These are phyloP conservation scores for Hypothenemus hampei DNA, from an alignment of 1,140 invertebrate species.

Conservation along the genomic window DNA sequence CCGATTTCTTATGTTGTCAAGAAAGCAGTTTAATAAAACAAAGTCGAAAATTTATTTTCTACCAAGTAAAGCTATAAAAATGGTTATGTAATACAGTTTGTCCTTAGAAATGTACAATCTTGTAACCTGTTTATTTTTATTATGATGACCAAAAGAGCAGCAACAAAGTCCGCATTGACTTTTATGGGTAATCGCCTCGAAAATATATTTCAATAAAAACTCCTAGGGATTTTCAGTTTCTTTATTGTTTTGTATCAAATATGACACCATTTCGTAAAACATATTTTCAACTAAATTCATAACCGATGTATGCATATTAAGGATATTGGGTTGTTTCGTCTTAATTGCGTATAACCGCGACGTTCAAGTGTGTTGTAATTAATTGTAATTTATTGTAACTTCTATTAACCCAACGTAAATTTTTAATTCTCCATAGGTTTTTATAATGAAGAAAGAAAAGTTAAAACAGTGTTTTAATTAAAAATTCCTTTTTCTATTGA, in stretches of 20 bases:
- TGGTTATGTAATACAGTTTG: constrained; percentile 11
- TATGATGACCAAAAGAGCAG: constrained; percentile 19
- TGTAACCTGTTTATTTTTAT: constrained; percentile 24
- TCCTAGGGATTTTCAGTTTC: constrained; percentile 10
- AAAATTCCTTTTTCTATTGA: too few species aligned
- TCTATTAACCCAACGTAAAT: too few species aligned
- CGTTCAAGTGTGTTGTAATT: too few species aligned
- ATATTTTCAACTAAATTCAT: too few species aligned
- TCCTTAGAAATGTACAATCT: constrained; percentile 14
- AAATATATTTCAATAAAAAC: constrained; percentile 25
- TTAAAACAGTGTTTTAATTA: too few species aligned
- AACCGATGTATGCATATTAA: too few species aligned
- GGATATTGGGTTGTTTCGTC: too few species aligned
- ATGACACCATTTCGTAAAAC: too few species aligned
- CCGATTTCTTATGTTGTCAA: constrained; percentile 6
- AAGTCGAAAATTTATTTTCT: constrained; percentile 7
- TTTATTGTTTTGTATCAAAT: constrained; percentile 15
- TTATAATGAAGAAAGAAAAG: too few species aligned
- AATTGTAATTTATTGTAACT: too few species aligned
- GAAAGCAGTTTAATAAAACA: constrained; percentile 5
- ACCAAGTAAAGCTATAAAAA: constrained; percentile 11
- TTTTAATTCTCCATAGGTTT: too few species aligned
- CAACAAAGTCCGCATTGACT: constrained; percentile 22
- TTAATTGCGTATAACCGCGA: too few species aligned
- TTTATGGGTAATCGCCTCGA: constrained; percentile 18